Evolutionary conservation across 2,888 invertebrate species (phyloP).

Genomic region (Phengaris arion): DNA sequence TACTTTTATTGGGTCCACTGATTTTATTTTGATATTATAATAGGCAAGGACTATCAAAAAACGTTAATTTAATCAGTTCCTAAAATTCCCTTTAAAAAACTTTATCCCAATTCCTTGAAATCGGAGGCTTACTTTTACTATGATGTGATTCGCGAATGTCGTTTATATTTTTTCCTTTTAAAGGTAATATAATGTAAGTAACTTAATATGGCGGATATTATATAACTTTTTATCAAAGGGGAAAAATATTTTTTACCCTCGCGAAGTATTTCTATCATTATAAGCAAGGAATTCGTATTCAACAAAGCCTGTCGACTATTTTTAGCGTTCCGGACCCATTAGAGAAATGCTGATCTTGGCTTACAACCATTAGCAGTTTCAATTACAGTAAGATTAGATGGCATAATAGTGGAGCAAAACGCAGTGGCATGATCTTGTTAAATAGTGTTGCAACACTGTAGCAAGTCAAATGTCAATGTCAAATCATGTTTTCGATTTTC

Average conservation of each 20-base stretch:
- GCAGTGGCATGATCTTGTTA: constrained; percentile 14
- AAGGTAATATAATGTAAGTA: neutral
- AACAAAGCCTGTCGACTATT: constrained; percentile 23
- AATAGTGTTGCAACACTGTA: constrained; percentile 2
- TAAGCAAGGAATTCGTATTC: constrained; percentile 1
- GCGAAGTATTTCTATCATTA: constrained; percentile 8
- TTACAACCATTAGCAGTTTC: constrained; percentile 38
- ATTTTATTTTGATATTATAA: too few species aligned
- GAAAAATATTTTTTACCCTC: constrained; percentile 21
- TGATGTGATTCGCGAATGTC: neutral
- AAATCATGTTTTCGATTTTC: too few species aligned
- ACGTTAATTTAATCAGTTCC: too few species aligned
- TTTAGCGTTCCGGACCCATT: constrained; percentile 23
- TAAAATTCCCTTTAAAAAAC: too few species aligned
- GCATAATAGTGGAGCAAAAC: constrained; percentile 33
- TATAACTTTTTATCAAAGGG: constrained; percentile 26
- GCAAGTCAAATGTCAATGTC: too few species aligned
- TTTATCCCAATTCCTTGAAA: neutral
- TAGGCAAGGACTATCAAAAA: too few species aligned
- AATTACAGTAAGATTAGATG: constrained; percentile 38
- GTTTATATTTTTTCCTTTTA: neutral
- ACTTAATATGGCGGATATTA: constrained; percentile 18
- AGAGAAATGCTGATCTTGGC: constrained; percentile 31
- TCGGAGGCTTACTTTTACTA: neutral
- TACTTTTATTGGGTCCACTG: too few species aligned